Percentiles rank a stretch among this genome's conserved stretches.
phyloP scores from a whole-genome alignment of 1,140 invertebrate species.

The Stegodyphus mimosarum region DNA sequence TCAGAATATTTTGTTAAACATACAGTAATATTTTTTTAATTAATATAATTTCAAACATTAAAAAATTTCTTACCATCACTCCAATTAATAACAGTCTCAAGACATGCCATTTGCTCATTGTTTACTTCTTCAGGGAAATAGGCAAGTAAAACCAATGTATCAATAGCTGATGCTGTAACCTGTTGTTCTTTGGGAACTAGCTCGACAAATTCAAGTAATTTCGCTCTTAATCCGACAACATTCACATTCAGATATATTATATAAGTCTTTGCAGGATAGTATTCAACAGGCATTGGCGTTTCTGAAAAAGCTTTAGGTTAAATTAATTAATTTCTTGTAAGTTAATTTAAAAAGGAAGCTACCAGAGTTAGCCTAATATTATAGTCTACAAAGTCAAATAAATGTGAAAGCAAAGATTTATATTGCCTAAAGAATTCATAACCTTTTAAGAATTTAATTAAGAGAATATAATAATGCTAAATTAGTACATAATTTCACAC shows the following conservation, averaged over 20 bases:
- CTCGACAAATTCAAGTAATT: slow-evolving; percentile 45
- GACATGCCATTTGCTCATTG: slow-evolving; percentile 26
- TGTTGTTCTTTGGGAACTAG: slow-evolving; percentile 14
- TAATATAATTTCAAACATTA: background rate
- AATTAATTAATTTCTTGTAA: too few species aligned
- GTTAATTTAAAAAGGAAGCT: too few species aligned
- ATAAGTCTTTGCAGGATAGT: background rate
- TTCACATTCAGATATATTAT: slow-evolving; percentile 37
- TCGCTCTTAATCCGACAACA: slow-evolving; percentile 43
- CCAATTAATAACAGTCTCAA: slow-evolving; percentile 43
- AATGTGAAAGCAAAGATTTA: too few species aligned
- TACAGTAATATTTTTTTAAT: background rate
- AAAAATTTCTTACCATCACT: slow-evolving; percentile 64
- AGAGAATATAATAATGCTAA: too few species aligned
- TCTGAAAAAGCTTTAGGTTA: too few species aligned
- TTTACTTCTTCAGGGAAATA: slow-evolving; percentile 34
- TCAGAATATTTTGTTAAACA: too few species aligned
- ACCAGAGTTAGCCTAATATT: too few species aligned
- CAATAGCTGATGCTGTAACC: slow-evolving; percentile 4
- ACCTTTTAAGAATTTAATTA: too few species aligned
- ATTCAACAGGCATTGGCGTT: too few species aligned
- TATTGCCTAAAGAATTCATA: too few species aligned
- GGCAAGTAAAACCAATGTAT: slow-evolving; percentile 28
- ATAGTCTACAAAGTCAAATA: too few species aligned
- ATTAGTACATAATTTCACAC: too few species aligned